phyloP scores from a whole-genome alignment of 2,797 vertebrate species.

The Triplophysa yarkandensis region DNA sequence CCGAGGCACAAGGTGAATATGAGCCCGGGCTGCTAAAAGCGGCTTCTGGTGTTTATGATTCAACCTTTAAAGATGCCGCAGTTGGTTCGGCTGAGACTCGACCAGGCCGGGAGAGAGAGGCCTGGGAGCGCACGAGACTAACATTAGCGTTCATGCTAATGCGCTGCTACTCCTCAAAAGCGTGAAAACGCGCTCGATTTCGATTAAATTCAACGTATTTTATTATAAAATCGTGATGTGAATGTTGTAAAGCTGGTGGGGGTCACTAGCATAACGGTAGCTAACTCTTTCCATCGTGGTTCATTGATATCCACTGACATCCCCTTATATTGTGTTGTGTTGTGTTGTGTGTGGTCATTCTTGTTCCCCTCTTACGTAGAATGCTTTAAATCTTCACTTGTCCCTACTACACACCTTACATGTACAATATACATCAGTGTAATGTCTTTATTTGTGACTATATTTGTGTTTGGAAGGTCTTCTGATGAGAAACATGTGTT shows the following conservation, averaged over 20 bases:
- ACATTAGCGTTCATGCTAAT: background rate
- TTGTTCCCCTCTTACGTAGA: background rate
- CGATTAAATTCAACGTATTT: background rate
- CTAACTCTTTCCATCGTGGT: background rate
- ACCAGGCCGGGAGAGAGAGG: slow-evolving; percentile 40
- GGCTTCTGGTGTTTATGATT: slow-evolving; percentile 9
- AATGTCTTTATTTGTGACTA: background rate
- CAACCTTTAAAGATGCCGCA: slow-evolving; percentile 3
- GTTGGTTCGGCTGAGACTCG: background rate
- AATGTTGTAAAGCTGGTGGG: background rate
- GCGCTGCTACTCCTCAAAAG: background rate
- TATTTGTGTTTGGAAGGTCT: background rate
- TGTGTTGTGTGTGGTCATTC: background rate
- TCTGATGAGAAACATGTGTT: background rate
- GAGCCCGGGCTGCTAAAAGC: background rate
- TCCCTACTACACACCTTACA: background rate
- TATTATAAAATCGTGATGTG: background rate
- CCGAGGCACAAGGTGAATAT: slow-evolving; percentile 68
- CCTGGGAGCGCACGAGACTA: slow-evolving; percentile 38
- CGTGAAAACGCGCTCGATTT: background rate
- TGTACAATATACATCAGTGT: too few species aligned
- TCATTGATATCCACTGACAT: background rate
- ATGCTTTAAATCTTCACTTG: background rate
- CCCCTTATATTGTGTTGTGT: background rate
- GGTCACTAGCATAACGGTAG: background rate